Base-by-base conservation (phyloP, 2,888 invertebrate species). In the Lamellibrachia satsuma region DNA sequence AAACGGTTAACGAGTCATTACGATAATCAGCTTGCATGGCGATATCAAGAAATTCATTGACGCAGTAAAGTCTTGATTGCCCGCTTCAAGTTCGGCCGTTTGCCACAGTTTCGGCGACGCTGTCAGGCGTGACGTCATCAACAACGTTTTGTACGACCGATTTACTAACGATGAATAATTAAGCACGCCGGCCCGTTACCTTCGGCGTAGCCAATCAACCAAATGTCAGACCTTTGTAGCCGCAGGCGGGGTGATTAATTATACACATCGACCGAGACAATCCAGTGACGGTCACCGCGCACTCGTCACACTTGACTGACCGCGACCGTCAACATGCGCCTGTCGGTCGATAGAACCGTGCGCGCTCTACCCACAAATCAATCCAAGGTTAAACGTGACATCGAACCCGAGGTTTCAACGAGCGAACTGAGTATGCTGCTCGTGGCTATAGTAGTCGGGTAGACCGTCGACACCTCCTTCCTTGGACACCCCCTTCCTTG, bases 91-190 rank as follows among this genome's bases (percentile, higher is more conserved):
- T 9, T 55, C 55, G 55, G 55, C 55, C 7, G 9, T 75, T 75
- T 22, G 75, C n/a, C 75, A 22, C 22, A 22, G 75, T 15, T 4
- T 55, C 22, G 75, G 22, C 75, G 75, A n/a, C 75, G 75, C 75
- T 75, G 75, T 75, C 75, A 75, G 3, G 75, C 75, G 75, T 75
- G 75, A 75, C 75, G 75, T 75, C 22, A 75, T 75, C 75, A 75
- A 75, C 75, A 75, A 75, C 75, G 75, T 75, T 75, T 75, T 75
- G 75, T 75, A 22, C 75, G 75, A 75, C 75, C 75, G 75, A 75
- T 75, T 75, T 75, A 75, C 75, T 75, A 75, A 75, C 75, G 75
- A 75, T 75, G 75, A 75, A 75, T 75, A 75, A 75, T 75, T 75
- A 75, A 75, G 75, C 75, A 75, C 75, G 75, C 22, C 75, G 22